Base-by-base conservation (phyloP, 1,140 invertebrate genomes). In the Vanessa atalanta region DNA sequence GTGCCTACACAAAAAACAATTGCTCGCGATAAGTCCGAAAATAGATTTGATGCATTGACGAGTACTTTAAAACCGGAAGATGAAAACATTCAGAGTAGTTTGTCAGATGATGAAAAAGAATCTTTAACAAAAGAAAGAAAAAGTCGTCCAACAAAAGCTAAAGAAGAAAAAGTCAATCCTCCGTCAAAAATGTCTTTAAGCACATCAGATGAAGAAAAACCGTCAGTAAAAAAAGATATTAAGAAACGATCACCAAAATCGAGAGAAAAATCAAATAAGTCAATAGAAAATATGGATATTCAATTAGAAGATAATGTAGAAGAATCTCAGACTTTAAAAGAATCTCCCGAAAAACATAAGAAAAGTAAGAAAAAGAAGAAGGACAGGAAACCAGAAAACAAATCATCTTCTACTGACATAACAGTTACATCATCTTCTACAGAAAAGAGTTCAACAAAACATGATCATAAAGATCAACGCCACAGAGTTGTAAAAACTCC, bases 341-440 rank as follows among this genome's bases (percentile, higher is more conserved):
- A 85, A 65, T 20, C 47, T 13, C 26, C 57, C 65, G 76, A 81
- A 60, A 72, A 48, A 70, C 87, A 84, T 70, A 92, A 88, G 73
- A 89, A 91, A 74, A 82, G 61, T 26, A 90, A 90, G 77, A 90
- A 89, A 73, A 89, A 89, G 73, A 92, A 88, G 64, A 92, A 90
- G 68, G 80, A 88, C 15, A 90, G 87, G 71, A 88, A 87, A 79
- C 0, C 26, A 51, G 70, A 77, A 63, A 50, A n/a, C 43, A 64
- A 72, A 70, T 50, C n/a, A 1, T 16, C 12, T 23, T 1, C 53
- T 55, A 12, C 7, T 23, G 47, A 43, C 16, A 65, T 65, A 31
- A 74, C 69, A 55, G 80, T 81, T 57, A 79, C 70, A 50, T 20
- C 69, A 50, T 67, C 75, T 16, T 57, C 77, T 48, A 48, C 78